Percentiles rank a stretch among this genome's conserved stretches.
phyloP scores from a whole-genome alignment of 2,888 invertebrate genomes.

The Netelia inedita region DNA sequence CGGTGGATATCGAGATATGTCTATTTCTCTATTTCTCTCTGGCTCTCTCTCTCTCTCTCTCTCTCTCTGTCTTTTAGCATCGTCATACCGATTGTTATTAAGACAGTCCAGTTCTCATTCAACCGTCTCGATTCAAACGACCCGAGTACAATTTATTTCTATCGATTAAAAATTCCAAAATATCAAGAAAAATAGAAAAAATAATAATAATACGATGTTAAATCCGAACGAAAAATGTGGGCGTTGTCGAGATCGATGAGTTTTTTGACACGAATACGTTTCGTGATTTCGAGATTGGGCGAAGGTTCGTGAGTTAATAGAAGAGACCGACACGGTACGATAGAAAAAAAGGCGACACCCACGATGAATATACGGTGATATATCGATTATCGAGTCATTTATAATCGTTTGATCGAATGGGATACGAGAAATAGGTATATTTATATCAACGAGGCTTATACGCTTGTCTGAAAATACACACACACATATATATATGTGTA shows the following conservation, averaged over 20 bases:
- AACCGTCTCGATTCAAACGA: no score
- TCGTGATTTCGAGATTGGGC: no score
- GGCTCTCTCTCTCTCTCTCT: not conserved
- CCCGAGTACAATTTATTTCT: no score
- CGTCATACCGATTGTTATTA: not conserved
- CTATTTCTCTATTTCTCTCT: not conserved
- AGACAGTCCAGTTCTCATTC: no score
- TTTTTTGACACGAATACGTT: no score
- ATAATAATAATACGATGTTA: no score
- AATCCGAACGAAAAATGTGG: no score
- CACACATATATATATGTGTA: conserved; percentile 1
- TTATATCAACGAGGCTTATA: not conserved
- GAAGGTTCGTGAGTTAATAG: no score
- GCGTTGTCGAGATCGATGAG: no score
- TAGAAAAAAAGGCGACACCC: conserved; percentile 26
- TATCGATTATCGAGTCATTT: conserved; percentile 39
- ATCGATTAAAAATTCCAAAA: no score
- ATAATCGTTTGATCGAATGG: conserved; percentile 45
- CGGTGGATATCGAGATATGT: not conserved
- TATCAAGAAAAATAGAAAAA: not conserved
- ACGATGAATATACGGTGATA: conserved; percentile 12
- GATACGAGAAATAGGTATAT: not conserved
- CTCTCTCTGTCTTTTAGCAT: not conserved
- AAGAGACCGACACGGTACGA: not conserved
- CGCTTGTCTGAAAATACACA: not conserved